Base-by-base conservation (phyloP, 2,888 invertebrate species). In the Eupithecia insigniata region DNA sequence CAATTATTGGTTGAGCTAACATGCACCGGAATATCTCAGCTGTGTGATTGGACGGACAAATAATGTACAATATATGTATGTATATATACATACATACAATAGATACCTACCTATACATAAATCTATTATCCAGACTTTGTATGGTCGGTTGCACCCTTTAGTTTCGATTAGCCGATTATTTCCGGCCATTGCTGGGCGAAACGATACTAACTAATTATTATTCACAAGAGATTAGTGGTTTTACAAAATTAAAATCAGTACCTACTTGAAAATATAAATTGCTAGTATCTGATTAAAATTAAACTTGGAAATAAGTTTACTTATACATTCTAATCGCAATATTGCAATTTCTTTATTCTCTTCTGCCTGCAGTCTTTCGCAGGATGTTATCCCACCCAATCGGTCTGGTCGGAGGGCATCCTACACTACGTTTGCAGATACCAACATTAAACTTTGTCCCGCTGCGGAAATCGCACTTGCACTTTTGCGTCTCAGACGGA, bases 31-130 rank as follows among this genome's bases (percentile, higher is more conserved):
- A 26, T 55, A 55, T 55, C 55, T 55, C 55, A 55, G 55, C 55
- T 55, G 55, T 55, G 55, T 55, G 55, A 55, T 55, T 55, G 55
- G 55, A 55, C 26, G 22, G 26, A 26, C 55, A 55, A 55, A 55
- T 12, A 14, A 55, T 14, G 66, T 66, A 51, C 66, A 16, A 36
- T 34, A 46, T 18, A 32, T 30, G 55, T 67, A 62, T 39, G 64
- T 67, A 46, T 32, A 34, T 2, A 36, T 36, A 36, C 8, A 12
- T 14, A 36, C 14, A 1, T 36, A 36, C 14, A 36, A 10, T 34
- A 10, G 2, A 34, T 10, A 34, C 32, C 32, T 43, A 43, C 51
- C 2, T 43, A n/a, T 18, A 12, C 1, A 46, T 46, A 46, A 22
- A 51, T 51, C 22, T 51, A 12, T 43, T 22, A 22, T 26, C 46